Percentiles rank a stretch among this genome's conserved stretches.
Conservation (phyloP, 2,888 invertebrate species). For the Abscondita cerata region DNA sequence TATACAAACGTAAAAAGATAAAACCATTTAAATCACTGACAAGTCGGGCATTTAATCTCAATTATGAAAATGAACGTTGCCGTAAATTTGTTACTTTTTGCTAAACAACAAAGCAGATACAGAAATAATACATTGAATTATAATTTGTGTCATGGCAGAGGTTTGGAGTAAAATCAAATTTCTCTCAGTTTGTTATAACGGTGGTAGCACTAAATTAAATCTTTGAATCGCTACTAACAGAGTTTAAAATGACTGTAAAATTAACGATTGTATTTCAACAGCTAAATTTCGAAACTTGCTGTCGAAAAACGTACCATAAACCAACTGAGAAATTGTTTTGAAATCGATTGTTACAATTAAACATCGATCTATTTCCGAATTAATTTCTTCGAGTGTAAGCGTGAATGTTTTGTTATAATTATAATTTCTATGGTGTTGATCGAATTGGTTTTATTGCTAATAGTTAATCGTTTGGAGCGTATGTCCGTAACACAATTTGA, state of each 20-base stretch:
- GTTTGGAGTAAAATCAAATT: constrained; percentile 6
- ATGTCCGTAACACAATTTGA: background rate
- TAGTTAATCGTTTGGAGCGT: constrained; percentile 16
- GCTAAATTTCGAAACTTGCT: constrained; percentile 1
- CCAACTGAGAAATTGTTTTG: background rate
- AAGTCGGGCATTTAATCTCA: too few relatives aligned
- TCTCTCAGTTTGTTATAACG: constrained; percentile 2
- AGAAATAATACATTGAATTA: constrained; percentile 5
- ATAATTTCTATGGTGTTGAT: constrained; percentile 15
- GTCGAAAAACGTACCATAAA: background rate
- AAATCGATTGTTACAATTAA: constrained; percentile 28
- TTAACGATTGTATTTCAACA: constrained; percentile 1
- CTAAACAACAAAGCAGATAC: constrained; percentile 6
- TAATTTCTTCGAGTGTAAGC: constrained; percentile 21
- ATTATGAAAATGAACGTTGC: too few relatives aligned
- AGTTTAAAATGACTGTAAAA: constrained; percentile 2
- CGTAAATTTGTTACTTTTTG: too few relatives aligned
- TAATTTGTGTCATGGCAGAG: constrained; percentile 4
- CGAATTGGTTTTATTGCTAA: constrained; percentile 22
- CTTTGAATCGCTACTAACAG: constrained; percentile 5
- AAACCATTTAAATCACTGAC: too few relatives aligned
- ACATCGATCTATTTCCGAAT: constrained; percentile 15
- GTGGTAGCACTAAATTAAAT: constrained; percentile 6
- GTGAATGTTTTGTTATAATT: constrained; percentile 25
- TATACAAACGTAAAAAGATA: too few relatives aligned